A percentile compares a stretch with the other conserved stretches of the same genome.
Evolutionary conservation across 1,140 invertebrate species (phyloP).

Genomic region (Ceratina australensis): DNA sequence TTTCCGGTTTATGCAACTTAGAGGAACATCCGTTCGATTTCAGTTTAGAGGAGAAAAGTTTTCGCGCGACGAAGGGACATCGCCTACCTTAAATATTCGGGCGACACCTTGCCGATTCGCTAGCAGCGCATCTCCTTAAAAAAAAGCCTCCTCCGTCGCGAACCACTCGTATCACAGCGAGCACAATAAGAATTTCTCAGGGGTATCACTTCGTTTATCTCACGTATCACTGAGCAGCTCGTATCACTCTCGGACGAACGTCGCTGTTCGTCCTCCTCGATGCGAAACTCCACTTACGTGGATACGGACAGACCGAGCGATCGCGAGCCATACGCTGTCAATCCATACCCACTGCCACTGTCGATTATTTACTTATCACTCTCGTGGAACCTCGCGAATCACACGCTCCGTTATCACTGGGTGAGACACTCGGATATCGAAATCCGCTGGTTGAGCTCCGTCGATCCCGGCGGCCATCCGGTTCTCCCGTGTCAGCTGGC

Average conservation of each 20-base stretch:
- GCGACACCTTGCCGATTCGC: constrained; percentile 65
- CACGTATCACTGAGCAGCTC: no score
- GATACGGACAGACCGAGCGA: background rate
- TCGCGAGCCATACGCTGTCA: constrained; percentile 29
- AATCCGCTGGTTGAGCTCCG: background rate
- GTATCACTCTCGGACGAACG: no score
- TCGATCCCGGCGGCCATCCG: background rate
- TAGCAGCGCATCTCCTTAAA: constrained; percentile 63
- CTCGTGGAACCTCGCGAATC: background rate
- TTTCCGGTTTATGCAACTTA: no score
- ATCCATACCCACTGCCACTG: background rate
- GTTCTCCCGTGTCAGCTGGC: constrained; percentile 6
- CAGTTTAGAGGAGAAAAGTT: background rate
- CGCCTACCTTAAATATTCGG: constrained; percentile 70
- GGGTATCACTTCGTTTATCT: background rate
- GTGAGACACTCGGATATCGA: no score
- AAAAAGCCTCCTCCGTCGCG: constrained; percentile 11
- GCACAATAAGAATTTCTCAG: background rate
- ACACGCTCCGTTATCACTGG: no score
- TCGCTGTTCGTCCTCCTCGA: background rate
- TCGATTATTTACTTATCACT: constrained; percentile 1
- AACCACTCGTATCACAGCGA: constrained; percentile 6
- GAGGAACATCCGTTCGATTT: background rate
- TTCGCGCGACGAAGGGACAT: background rate
- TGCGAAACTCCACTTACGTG: background rate